A percentile compares a stretch with the other conserved stretches of the same genome.
phyloP scores from a whole-genome alignment of 2,113 vertebrate species.

The Carlito syrichta region DNA sequence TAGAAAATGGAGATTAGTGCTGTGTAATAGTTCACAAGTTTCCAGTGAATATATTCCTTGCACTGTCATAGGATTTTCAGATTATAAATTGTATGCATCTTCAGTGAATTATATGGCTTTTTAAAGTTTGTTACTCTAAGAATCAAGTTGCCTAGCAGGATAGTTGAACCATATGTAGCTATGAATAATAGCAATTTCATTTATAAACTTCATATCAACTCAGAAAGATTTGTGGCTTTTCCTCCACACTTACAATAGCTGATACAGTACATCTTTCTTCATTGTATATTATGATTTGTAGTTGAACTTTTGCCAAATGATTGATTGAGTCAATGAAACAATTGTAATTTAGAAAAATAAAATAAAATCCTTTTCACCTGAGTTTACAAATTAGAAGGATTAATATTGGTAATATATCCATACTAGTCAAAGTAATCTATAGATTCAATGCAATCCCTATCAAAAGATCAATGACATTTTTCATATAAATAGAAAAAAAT shows the following conservation, averaged over 20 bases:
- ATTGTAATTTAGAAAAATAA: not conserved
- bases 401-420: not conserved
- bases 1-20: not conserved
- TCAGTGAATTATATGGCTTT: not conserved
- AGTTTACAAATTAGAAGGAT: not conserved
- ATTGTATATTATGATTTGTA: not conserved
- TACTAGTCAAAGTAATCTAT: not conserved
- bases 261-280: not conserved
- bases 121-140: not conserved
- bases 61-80: not conserved
- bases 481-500: not conserved
- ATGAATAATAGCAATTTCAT: not conserved
- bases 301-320: not conserved
- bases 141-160: not conserved
- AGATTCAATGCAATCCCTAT: not conserved
- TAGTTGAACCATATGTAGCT: not conserved
- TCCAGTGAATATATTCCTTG: too few relatives aligned
- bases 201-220: not conserved
- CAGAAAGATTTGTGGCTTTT: not conserved
- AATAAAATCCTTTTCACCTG: not conserved
- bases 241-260: not conserved
- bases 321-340: not conserved
- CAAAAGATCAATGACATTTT: not conserved
- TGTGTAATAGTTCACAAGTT: not conserved
- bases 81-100: not conserved